Evolutionary conservation across 2,888 invertebrate species (phyloP).

Genomic region (Bombylius discolor): DNA sequence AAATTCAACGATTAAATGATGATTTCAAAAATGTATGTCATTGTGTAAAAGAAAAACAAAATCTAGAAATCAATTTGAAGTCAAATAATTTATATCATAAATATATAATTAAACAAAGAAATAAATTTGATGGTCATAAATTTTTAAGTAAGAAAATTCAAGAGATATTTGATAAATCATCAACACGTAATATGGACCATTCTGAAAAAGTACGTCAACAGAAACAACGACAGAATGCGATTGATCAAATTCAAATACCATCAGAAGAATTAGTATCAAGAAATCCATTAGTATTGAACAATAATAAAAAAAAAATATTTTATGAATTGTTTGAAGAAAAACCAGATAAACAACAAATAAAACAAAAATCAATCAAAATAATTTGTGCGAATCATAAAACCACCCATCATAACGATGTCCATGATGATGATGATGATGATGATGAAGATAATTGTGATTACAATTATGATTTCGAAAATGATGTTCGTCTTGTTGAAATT

Average conservation of each 20-base stretch:
- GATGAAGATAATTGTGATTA: too few relatives aligned
- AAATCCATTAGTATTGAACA: slow-evolving; percentile 25
- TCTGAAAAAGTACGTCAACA: too few relatives aligned
- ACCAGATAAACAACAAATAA: slow-evolving; percentile 3
- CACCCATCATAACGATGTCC: too few relatives aligned
- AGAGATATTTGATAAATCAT: neutral
- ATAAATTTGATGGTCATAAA: too few relatives aligned
- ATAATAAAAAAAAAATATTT: slow-evolving; percentile 19
- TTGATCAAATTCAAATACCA: slow-evolving; percentile 14
- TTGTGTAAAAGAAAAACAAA: neutral
- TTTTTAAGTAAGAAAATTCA: neutral
- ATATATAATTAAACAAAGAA: too few relatives aligned
- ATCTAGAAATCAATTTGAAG: too few relatives aligned
- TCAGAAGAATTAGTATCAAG: neutral
- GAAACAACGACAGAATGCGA: slow-evolving; percentile 28
- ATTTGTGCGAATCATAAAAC: neutral
- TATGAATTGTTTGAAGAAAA: slow-evolving; percentile 6
- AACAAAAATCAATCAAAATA: slow-evolving; percentile 5
- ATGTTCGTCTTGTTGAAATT: neutral
- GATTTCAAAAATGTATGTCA: slow-evolving; percentile 10
- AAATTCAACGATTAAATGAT: slow-evolving; percentile 9
- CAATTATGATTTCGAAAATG: too few relatives aligned
- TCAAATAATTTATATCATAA: too few relatives aligned
- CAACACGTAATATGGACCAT: too few relatives aligned
- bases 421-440: too few relatives aligned